Base-by-base conservation (phyloP, 1,140 invertebrate genomes). In the Halesus radiatus region DNA sequence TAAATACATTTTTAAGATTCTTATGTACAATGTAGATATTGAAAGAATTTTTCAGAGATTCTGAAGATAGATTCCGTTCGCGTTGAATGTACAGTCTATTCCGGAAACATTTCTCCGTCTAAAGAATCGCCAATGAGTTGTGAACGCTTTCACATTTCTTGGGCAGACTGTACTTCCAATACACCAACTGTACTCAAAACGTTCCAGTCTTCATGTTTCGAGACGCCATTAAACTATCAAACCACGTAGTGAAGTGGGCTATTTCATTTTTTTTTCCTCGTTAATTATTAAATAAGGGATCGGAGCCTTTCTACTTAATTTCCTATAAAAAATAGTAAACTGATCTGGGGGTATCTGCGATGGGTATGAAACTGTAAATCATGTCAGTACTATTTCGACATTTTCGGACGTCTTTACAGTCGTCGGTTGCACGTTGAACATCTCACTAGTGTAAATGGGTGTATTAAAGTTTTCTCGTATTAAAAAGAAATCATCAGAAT, bases 51-150 rank as follows among this genome's bases (percentile, higher is more conserved):
- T 56, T 56, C 1, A 18, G n/a, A 18, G n/a, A 18, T 20, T 56
- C 20, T 18, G 20, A 18, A 18, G n/a, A 18, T 56, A 18, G n/a
- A 10, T 66, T 66, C 16, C 26, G 3, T 66, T 4, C 26, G 23
- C 10, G 62, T 32, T 60, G 54, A 62, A 56, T 76, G 74, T 60
- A 76, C 54, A 60, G 45, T 58, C 29, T 60, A 58, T 62, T 60
- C 56, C 54, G 32, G 32, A 66, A 68, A 68, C 64, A 62, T 68
- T 78, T 15, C 58, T 66, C 26, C 64, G 62, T 68, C 76, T 62
- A 13, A 78, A 68, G 76, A 78, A 78, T 78, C 50, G 62, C 45
- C 76, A 78, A 78, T 78, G 76, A 78, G 76, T 70, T 78, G 29
- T 52, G 50, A 68, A 37, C 76, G 37, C 66, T 52, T 50, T 37